Conservation (phyloP, 2,888 invertebrate genomes). For the Opisthograptis luteolata region DNA sequence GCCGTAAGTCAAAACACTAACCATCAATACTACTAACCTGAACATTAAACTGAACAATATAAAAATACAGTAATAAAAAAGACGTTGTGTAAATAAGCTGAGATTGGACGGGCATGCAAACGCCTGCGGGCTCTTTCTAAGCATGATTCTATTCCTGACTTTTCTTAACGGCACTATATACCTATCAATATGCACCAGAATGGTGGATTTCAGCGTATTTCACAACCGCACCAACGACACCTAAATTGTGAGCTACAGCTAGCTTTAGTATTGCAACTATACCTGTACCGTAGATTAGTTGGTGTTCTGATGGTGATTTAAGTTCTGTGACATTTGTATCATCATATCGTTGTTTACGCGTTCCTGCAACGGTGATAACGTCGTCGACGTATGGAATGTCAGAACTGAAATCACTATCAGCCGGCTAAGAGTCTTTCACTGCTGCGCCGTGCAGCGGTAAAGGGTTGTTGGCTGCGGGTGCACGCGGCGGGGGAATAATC, state of each 20-base stretch:
- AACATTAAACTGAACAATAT: conserved; percentile 35
- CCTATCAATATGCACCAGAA: conserved; percentile 57
- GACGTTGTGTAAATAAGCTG: conserved; percentile 77
- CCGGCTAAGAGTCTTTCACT: conserved; percentile 24
- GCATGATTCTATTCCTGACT: conserved; percentile 59
- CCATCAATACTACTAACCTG: conserved; percentile 42
- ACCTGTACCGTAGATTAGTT: conserved; percentile 52
- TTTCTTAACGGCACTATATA: conserved; percentile 40
- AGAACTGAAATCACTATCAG: conserved; percentile 24
- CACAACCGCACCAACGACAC: conserved; percentile 69
- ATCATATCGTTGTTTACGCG: not conserved
- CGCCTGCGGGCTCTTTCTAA: conserved; percentile 42
- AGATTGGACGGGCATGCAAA: conserved; percentile 57
- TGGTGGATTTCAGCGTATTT: conserved; percentile 76
- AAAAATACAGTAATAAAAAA: conserved; percentile 30
- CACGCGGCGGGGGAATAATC: conserved; percentile 58
- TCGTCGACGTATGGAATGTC: not conserved
- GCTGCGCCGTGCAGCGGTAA: conserved; percentile 9
- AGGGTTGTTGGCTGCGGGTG: conserved; percentile 16
- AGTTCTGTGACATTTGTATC: conserved; percentile 15
- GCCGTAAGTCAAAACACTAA: conserved; percentile 47
- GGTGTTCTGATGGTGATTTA: conserved; percentile 31
- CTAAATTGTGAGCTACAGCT: conserved; percentile 53
- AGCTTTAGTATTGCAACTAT: conserved; percentile 64
- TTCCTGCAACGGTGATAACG: not conserved